These are phyloP conservation scores for Melanogrammus aeglefinus DNA, from an alignment of 2,797 vertebrate species.

Conservation along the genomic window DNA sequence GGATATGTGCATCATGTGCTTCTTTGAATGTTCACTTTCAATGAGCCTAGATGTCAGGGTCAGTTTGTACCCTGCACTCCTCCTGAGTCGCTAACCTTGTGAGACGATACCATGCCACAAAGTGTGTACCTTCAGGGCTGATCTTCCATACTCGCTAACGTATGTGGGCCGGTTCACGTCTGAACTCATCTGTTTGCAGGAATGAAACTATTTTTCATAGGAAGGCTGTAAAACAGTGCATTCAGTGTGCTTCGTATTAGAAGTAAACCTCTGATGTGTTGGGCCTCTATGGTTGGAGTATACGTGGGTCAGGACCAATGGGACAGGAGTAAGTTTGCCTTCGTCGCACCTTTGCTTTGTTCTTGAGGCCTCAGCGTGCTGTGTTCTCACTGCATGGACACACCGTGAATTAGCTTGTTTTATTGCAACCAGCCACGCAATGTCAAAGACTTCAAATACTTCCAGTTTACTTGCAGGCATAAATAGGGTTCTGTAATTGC, in stretches of 20 bases:
- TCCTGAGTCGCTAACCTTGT: background rate
- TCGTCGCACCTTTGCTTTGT: background rate
- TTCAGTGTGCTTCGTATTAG: too few species aligned
- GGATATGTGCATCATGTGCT: background rate
- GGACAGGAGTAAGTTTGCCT: background rate
- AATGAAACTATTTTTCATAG: too few species aligned
- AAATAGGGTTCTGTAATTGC: background rate
- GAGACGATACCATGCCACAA: background rate
- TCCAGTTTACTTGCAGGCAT: background rate
- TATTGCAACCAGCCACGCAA: background rate
- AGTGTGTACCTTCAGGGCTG: background rate
- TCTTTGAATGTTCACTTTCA: background rate
- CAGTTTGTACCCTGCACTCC: background rate
- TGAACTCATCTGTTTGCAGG: too few species aligned
- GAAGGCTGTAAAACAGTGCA: too few species aligned
- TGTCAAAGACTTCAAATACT: background rate
- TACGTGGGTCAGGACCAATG: too few species aligned
- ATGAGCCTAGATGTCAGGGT: background rate
- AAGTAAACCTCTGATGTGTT: too few species aligned
- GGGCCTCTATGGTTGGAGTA: background rate
- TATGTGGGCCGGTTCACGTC: too few species aligned
- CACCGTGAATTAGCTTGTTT: background rate
- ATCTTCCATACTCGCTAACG: background rate
- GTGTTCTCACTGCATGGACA: background rate
- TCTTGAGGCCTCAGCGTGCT: background rate